Evolutionary conservation across 2,888 invertebrate genomes (phyloP), one percentile per base, ranked within the genome.

Genomic region (Amblyjoppa proteus): DNA sequence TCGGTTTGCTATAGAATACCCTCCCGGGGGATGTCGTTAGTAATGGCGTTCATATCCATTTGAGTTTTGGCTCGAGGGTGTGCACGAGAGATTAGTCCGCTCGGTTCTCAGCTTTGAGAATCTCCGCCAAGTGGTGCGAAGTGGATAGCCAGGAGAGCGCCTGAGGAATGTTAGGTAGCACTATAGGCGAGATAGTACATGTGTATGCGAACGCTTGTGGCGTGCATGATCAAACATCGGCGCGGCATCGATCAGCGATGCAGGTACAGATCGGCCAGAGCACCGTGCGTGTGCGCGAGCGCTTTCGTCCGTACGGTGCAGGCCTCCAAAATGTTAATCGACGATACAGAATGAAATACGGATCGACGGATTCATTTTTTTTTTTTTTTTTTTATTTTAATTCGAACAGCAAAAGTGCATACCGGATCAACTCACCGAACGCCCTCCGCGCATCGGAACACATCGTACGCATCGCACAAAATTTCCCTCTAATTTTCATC

Each of bases 31-130:
- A 56, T 73, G 66, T 51, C 56, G 74, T 51, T 28, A 16, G 3
- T 45, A 25, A 58, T 11, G 53, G 34, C 31, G 38, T 75, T 76
- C 38, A 34, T 41, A 81, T 78, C 49, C 74, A 73, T 81, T 84
- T 81, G 77, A 71, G 69, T 84, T 78, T 81, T 78, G 64, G 77
- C 77, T 81, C 68, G 71, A 81, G 69, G 53, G 81, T 82, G 78
- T 71, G 66, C 85, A 51, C 49, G 58, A 75, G 81, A 81, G 85
- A 82, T 82, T 82, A 85, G 74, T 53, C 53, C 61, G 75, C 73
- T 73, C 77, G 64, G 31, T 41, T 68, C 70, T 75, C 53, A 78
- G 69, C 78, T 81, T 56, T 75, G 56, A 16, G 73, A 81, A 75
- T 34, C 74, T 56, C 73, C 61, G 61, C 56, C 70, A 85, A 78